Conservation (phyloP, 1,140 invertebrate genomes). For the Atopsyche davidsoni region DNA sequence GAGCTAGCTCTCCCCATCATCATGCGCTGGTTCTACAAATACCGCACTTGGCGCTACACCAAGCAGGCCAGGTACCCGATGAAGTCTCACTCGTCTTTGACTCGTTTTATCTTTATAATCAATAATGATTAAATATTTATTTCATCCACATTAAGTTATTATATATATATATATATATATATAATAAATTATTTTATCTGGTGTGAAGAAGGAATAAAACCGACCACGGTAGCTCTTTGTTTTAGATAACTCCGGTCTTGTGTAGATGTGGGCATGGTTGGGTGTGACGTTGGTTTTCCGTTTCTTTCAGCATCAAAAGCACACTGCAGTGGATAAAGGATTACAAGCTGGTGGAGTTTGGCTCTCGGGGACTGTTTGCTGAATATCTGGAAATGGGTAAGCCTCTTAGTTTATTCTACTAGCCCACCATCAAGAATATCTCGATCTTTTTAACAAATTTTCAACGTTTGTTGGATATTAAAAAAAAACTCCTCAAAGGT, state of each 20-base stretch:
- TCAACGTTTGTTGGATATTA: too few relatives aligned
- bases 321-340: conserved; percentile 80
- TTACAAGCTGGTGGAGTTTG: conserved; percentile 84
- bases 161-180: too few relatives aligned
- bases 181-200: too few relatives aligned
- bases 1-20: conserved; percentile 71
- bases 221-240: too few relatives aligned
- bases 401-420: too few relatives aligned
- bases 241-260: too few relatives aligned
- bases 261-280: too few relatives aligned
- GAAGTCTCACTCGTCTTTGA: neutral
- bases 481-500: conserved; percentile 1
- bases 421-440: too few relatives aligned
- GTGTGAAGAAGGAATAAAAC: too few relatives aligned
- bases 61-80: conserved; percentile 10
- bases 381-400: conserved; percentile 97
- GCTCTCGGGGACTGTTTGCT: conserved; percentile 84
- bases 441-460: too few relatives aligned
- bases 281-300: too few relatives aligned
- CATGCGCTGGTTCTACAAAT: conserved; percentile 66
- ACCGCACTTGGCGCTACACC: conserved; percentile 40
- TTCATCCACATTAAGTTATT: too few relatives aligned
- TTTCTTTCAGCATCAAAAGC: conserved; percentile 40
- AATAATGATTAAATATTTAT: neutral
- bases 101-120: neutral